These are phyloP conservation scores for Dilophus febrilis DNA, from an alignment of 2,888 invertebrate species.

Conservation along the genomic window DNA sequence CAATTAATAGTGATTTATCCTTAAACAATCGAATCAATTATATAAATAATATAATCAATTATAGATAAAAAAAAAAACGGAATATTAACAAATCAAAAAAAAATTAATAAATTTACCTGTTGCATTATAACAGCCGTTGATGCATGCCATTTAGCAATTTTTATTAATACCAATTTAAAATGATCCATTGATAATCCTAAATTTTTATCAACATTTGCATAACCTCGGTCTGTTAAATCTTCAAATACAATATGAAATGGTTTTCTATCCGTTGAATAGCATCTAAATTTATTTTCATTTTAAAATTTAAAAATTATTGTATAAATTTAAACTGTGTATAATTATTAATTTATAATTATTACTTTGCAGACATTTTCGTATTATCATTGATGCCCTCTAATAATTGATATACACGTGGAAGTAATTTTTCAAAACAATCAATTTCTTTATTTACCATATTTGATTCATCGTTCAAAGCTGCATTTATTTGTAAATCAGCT, in stretches of 20 bases:
- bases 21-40: not conserved
- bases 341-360: not conserved
- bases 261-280: not conserved
- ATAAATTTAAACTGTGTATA: no score
- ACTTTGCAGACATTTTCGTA: constrained; percentile 1
- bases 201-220: not conserved
- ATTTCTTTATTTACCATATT: not conserved
- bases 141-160: constrained; percentile 1
- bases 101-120: not conserved
- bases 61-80: not conserved
- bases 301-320: no score
- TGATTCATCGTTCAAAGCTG: not conserved
- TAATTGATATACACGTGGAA: not conserved
- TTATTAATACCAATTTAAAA: not conserved
- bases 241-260: not conserved
- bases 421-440: not conserved
- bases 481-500: not conserved
- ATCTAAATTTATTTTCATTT: no score
- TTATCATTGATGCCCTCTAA: not conserved
- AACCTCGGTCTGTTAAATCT: not conserved
- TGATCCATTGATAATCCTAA: not conserved
- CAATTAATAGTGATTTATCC: not conserved
- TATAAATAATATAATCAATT: not conserved
- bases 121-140: not conserved
- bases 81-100: not conserved